Evolutionary conservation across 2,797 vertebrate species (phyloP).

Genomic region (Lithobates sylvaticus): DNA sequence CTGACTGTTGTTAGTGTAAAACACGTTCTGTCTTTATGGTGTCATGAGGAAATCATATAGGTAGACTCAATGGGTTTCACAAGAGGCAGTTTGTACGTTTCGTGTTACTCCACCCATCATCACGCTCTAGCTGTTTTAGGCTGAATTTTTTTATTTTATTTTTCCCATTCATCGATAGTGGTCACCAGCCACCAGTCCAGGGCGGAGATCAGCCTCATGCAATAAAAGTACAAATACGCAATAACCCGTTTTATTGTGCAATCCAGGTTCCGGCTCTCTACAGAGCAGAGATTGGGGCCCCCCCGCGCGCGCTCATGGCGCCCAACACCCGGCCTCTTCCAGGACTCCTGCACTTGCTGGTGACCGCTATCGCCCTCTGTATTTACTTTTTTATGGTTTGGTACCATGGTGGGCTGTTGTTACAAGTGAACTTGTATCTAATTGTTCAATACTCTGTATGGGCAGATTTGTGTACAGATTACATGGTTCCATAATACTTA

Average conservation of each 20-base stretch:
- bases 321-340: background rate
- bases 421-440: constrained; percentile 57
- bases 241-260: constrained; percentile 73
- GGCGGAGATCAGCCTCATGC: constrained; percentile 67
- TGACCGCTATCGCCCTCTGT: background rate
- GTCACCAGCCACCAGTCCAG: constrained; percentile 75
- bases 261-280: constrained; percentile 33
- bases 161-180: constrained; percentile 72
- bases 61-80: constrained; percentile 73
- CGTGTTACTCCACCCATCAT: constrained; percentile 74
- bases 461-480: constrained; percentile 77
- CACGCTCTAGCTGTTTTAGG: constrained; percentile 80
- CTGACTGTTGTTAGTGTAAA: constrained; percentile 93
- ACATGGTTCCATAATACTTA: constrained; percentile 76
- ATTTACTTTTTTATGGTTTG: constrained; percentile 48
- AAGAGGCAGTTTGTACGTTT: constrained; percentile 73
- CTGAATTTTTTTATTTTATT: constrained; percentile 54
- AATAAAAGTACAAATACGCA: constrained; percentile 77
- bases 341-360: background rate
- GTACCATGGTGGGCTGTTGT: constrained; percentile 59
- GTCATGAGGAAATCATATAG: constrained; percentile 85
- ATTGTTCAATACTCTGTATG: constrained; percentile 79
- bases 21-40: constrained; percentile 92
- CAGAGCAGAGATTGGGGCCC: background rate
- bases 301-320: too few relatives aligned